Conservation (phyloP, 2,888 invertebrate species). For the Drosophila tripunctata region DNA sequence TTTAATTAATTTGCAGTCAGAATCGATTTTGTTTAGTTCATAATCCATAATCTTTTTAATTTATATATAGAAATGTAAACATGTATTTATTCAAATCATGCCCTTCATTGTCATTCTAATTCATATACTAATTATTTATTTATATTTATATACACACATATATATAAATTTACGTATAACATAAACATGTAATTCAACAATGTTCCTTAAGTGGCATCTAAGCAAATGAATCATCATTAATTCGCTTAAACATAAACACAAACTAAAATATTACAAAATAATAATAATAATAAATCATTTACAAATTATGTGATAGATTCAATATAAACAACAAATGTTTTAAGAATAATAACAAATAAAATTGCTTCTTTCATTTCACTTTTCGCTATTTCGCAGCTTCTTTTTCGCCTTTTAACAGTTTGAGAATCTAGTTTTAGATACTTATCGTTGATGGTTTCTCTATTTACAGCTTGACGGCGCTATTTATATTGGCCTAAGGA, state of each 20-base stretch:
- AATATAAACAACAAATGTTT: conserved; percentile 30
- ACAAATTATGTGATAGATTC: conserved; percentile 52
- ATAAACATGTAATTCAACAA: conserved; percentile 37
- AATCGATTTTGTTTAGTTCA: conserved; percentile 28
- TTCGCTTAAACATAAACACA: conserved; percentile 20
- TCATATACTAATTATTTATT: conserved; percentile 32
- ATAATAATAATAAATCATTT: conserved; percentile 33
- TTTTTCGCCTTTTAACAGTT: conserved; percentile 1
- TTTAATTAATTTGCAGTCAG: conserved; percentile 39
- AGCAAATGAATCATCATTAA: conserved; percentile 19
- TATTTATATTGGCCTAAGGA: conserved; percentile 62
- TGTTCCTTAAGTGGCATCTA: conserved; percentile 52
- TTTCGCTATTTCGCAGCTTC: conserved; percentile 21
- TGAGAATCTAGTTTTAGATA: background rate
- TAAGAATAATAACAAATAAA: conserved; percentile 12
- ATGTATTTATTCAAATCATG: conserved; percentile 31
- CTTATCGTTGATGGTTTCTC: conserved; percentile 16
- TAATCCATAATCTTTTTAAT: conserved; percentile 21
- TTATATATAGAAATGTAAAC: conserved; percentile 18
- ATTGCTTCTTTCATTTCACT: conserved; percentile 31
- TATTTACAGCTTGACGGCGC: conserved; percentile 73
- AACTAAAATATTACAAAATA: no score
- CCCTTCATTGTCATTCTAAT: conserved; percentile 39
- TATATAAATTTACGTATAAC: conserved; percentile 22
- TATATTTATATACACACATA: conserved; percentile 22